These are phyloP conservation scores for Prunella himalayana DNA, from an alignment of 2,113 vertebrate species.

Conservation along the genomic window DNA sequence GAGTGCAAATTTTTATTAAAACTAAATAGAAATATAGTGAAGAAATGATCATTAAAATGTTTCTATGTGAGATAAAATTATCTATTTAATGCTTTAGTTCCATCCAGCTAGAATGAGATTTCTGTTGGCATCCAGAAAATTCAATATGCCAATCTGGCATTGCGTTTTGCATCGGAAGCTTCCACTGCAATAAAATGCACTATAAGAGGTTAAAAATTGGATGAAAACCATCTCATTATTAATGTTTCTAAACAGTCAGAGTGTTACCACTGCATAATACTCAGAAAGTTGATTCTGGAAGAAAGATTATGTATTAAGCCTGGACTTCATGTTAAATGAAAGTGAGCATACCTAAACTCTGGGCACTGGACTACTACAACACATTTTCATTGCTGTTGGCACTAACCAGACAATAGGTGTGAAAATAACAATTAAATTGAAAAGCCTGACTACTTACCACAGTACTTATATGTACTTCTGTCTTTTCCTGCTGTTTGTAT, in stretches of 20 bases:
- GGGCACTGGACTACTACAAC: not conserved
- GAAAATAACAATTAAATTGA: not conserved
- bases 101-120: not conserved
- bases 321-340: not conserved
- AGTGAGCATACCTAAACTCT: not conserved
- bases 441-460: not conserved
- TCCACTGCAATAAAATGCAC: not conserved
- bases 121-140: not conserved
- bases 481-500: not conserved
- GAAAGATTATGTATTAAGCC: not conserved
- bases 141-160: not conserved
- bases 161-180: not conserved
- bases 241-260: not conserved
- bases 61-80: conserved; percentile 32
- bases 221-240: conserved; percentile 11
- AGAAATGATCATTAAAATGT: conserved; percentile 17
- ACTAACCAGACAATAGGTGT: not conserved
- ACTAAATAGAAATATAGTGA: not conserved
- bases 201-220: not conserved
- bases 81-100: conserved; percentile 23
- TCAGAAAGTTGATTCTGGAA: not conserved
- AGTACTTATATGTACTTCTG: not conserved
- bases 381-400: not conserved
- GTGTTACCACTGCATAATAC: not conserved
- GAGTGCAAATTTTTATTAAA: conserved; percentile 6